These are phyloP conservation scores for Oncorhynchus clarkii DNA, from an alignment of 2,113 vertebrate genomes.

Conservation along the genomic window DNA sequence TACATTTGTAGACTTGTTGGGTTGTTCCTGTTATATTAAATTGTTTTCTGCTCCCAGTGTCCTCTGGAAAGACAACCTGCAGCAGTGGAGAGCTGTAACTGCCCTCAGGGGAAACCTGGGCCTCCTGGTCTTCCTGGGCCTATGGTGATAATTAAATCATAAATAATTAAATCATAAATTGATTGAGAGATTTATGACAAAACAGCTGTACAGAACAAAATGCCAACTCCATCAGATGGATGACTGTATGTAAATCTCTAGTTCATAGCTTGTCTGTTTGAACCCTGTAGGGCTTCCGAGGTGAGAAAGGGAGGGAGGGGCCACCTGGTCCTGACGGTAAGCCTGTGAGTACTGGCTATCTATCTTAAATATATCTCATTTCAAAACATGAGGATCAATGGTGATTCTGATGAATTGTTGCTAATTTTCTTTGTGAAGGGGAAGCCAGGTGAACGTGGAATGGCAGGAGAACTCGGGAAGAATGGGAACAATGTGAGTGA, in stretches of 20 bases:
- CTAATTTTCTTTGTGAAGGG: constrained; percentile 36
- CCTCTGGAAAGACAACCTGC: constrained; percentile 31
- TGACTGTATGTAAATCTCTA: background rate
- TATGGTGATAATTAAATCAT: constrained; percentile 34
- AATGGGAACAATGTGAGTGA: constrained; percentile 41
- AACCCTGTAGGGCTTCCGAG: constrained; percentile 44
- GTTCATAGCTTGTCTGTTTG: background rate
- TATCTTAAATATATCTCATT: background rate
- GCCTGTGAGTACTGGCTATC: constrained; percentile 41
- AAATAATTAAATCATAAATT: too few species aligned
- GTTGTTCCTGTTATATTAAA: background rate
- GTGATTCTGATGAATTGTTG: background rate
- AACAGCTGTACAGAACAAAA: background rate
- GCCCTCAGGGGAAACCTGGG: constrained; percentile 49
- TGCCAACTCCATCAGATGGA: background rate
- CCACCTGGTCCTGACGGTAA: constrained; percentile 58
- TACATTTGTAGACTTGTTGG: background rate
- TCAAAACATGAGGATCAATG: background rate
- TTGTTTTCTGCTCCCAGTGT: constrained; percentile 32
- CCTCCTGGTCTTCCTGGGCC: constrained; percentile 46
- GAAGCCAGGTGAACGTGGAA: constrained; percentile 39
- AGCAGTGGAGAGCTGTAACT: constrained; percentile 37
- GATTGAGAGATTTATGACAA: too few species aligned
- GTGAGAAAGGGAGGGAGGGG: constrained; percentile 54
- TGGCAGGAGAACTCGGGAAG: constrained; percentile 31